Evolutionary conservation across 2,113 vertebrate genomes (phyloP).

Genomic region (Mesembrinibis cayennensis): DNA sequence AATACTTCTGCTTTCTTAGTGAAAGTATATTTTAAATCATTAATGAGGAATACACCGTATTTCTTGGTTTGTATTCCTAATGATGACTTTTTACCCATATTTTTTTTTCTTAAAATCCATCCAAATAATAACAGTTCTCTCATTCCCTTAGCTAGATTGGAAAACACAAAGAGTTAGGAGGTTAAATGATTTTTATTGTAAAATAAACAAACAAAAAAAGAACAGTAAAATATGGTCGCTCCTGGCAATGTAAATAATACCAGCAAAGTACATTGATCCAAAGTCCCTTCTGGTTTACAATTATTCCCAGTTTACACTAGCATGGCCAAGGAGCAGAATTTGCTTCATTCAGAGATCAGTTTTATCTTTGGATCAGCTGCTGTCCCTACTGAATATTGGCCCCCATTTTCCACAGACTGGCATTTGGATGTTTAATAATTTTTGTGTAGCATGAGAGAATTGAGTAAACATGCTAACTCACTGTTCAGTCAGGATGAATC

Average conservation of each 20-base stretch:
- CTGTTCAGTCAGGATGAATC: neutral
- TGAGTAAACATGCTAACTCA: neutral
- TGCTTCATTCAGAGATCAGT: neutral
- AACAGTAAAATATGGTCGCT: conserved; percentile 13
- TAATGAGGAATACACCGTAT: neutral
- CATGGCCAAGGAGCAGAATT: neutral
- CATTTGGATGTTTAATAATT: neutral
- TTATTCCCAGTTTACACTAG: neutral
- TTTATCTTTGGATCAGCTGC: neutral
- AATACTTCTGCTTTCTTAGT: neutral
- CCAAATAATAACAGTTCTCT: neutral
- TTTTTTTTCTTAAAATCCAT: neutral
- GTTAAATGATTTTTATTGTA: neutral
- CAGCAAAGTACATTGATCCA: neutral
- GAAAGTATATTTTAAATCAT: neutral
- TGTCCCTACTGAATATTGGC: neutral
- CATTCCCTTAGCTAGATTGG: neutral
- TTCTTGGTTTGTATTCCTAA: neutral
- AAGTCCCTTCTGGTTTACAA: conserved; percentile 39
- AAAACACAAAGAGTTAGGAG: neutral
- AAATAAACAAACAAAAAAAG: neutral
- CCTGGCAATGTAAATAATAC: conserved; percentile 4
- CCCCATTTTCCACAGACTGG: neutral
- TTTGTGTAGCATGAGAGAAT: neutral
- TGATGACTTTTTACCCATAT: neutral